Evolutionary conservation across 2,113 vertebrate species (phyloP).

Genomic region (Paramisgurnus dabryanus): DNA sequence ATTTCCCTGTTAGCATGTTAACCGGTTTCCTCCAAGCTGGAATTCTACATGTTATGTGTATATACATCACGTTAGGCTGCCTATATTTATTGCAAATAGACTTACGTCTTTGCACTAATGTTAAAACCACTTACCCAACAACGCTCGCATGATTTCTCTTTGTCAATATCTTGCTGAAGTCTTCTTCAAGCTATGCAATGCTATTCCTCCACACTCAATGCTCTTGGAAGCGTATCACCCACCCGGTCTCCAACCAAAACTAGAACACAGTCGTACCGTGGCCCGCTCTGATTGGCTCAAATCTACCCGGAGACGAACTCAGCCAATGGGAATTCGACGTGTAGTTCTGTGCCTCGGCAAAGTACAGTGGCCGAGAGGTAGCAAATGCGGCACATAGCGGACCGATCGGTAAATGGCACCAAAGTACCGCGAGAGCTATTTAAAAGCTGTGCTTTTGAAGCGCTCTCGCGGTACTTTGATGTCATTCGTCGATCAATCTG

Average conservation of each 20-base stretch:
- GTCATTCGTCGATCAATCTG: no score
- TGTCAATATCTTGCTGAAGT: no score
- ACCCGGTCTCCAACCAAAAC: conserved; percentile 8
- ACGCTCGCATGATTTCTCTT: conserved; percentile 31
- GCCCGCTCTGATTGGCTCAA: conserved; percentile 50
- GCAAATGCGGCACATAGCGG: conserved; percentile 64
- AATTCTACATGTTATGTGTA: not conserved
- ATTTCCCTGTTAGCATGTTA: not conserved
- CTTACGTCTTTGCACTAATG: not conserved
- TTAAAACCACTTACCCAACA: conserved; percentile 40
- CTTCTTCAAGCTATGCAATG: not conserved
- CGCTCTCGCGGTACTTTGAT: no score
- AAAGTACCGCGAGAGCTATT: no score
- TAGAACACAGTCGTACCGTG: conserved; percentile 46
- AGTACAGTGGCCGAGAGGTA: conserved; percentile 17
- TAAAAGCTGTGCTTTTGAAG: no score
- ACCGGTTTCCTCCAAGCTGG: not conserved
- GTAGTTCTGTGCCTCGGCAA: conserved; percentile 26
- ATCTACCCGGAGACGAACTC: not conserved
- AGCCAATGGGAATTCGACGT: conserved; percentile 47
- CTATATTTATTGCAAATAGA: no score
- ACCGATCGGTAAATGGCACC: no score
- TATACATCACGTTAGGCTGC: not conserved
- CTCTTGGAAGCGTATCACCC: not conserved
- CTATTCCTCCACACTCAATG: not conserved